Evolutionary conservation across 2,113 vertebrate genomes (phyloP), one percentile per base, ranked within the genome.

Genomic region (pig (Sus scrofa)): DNA sequence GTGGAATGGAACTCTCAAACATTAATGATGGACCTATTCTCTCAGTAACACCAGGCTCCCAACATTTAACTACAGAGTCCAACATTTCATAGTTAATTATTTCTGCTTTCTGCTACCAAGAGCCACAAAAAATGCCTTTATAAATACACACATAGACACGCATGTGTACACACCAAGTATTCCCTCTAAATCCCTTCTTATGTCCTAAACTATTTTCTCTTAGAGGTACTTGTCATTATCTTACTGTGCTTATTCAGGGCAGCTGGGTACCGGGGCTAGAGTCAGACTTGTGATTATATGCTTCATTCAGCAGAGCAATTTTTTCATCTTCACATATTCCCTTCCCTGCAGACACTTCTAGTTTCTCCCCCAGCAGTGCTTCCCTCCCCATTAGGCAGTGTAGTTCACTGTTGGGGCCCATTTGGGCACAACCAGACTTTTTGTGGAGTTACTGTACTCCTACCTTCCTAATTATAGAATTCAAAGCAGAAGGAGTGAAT

Each of bases 401-500:
- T 10, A 39, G 60, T 74, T 85, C 92, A 82, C 95, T 18, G 91
- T 50, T 39, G 95, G 91, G 91, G 78, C 78, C 96, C 93, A 93
- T 97, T 95, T 87, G 92, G 79, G 94, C 67, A 88, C 93, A 96
- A 97, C 83, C 62, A 92, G 73, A 68, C 19, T 79, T 95, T 86
- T 81, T 93, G 81, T 86, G 90, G 88, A 96, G 85, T 68, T 98
- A 5, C 74, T 96, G 92, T 91, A 54, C 74, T 63, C 95, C 74
- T 94, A 4, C 96, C 37, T 91, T 97, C 83, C 88, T 96, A 89
- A 98, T 95, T 97, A 91, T 58, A 96, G 97, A 95, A 96, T 95
- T 97, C 97, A 86, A 85, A 60, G 88, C 92, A 95, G 91, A 97
- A 98, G 52, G 82, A 91, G 94, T 93, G 97, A 95, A 97, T 96